Conservation (phyloP, 2,888 invertebrate genomes). For the Physocephala rufipes region DNA sequence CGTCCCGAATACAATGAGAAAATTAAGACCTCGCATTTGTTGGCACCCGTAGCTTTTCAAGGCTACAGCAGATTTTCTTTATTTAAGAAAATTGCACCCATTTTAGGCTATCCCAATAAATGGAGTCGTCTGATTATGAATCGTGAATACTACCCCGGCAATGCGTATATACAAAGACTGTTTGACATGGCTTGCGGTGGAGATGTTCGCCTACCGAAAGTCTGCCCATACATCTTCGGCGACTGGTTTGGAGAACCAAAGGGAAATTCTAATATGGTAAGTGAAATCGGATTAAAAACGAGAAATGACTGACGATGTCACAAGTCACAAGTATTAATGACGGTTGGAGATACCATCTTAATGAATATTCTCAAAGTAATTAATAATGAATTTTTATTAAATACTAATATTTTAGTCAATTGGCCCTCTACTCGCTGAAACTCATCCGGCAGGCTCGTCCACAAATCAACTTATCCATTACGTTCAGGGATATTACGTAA, state of each 20-base stretch:
- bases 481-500: constrained; percentile 35
- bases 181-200: constrained; percentile 17
- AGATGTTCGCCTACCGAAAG: constrained; percentile 35
- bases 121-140: constrained; percentile 16
- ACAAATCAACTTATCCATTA: constrained; percentile 43
- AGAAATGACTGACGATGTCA: too few relatives aligned
- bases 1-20: constrained; percentile 47
- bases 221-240: constrained; percentile 5
- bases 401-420: constrained; percentile 36
- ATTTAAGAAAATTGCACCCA: constrained; percentile 46
- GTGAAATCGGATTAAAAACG: too few relatives aligned
- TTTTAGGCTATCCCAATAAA: constrained; percentile 34
- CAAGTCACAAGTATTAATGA: too few relatives aligned
- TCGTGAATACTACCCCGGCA: constrained; percentile 20
- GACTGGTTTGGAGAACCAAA: not conserved
- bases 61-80: constrained; percentile 61
- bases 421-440: constrained; percentile 37
- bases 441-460: constrained; percentile 50
- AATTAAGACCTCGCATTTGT: constrained; percentile 46
- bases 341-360: too few relatives aligned
- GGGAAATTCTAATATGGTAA: constrained; percentile 36
- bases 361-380: too few relatives aligned
- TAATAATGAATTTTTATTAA: too few relatives aligned
- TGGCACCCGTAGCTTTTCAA: constrained; percentile 60
- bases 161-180: constrained; percentile 14